A percentile compares a stretch with the other conserved stretches of the same genome.
Evolutionary conservation across 2,888 invertebrate species (phyloP).

Genomic region (Drosophila engyochracea): DNA sequence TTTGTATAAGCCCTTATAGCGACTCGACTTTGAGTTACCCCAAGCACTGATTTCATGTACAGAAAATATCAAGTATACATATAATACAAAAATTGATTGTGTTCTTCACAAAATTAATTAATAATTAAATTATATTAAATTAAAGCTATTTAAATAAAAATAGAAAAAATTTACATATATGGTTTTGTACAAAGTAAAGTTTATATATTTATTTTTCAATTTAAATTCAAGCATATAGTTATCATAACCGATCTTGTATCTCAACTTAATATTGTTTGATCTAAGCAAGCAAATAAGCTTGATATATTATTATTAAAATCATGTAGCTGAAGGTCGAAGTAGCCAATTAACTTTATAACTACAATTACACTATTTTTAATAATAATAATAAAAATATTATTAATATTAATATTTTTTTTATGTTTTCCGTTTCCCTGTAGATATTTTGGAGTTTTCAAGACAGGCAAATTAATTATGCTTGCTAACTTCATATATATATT

Average conservation of each 20-base stretch:
- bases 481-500: neutral
- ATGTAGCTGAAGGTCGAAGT: neutral
- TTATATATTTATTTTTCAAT: neutral
- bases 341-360: neutral
- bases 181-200: neutral
- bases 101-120: neutral
- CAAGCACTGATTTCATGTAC: neutral
- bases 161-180: neutral
- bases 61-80: neutral
- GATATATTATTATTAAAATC: neutral
- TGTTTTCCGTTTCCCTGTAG: neutral
- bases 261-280: neutral
- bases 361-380: neutral
- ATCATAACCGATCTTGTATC: neutral
- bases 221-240: neutral
- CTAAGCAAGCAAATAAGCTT: neutral
- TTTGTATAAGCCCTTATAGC: conserved; percentile 16
- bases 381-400: neutral
- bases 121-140: neutral
- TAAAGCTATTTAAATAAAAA: neutral
- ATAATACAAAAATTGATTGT: neutral
- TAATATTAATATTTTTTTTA: neutral
- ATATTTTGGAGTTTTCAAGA: neutral
- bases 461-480: neutral
- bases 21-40: conserved; percentile 8